Evolutionary conservation across 1,140 invertebrate genomes (phyloP), one percentile per base, ranked within the genome.

Genomic region (Danaus melanippus): DNA sequence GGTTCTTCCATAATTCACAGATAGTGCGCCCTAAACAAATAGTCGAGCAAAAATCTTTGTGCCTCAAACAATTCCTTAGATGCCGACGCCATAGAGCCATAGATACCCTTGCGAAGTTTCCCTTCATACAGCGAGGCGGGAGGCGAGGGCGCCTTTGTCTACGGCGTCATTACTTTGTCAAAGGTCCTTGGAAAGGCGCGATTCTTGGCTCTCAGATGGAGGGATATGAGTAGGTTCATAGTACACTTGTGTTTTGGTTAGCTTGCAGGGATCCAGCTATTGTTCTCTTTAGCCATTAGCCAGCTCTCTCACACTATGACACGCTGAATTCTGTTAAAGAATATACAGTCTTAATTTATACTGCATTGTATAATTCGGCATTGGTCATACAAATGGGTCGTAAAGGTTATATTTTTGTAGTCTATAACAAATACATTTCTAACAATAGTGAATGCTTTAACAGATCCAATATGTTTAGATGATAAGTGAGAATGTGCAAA

Each of bases 101-200:
- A 64, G 67, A 65, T 66, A 70, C 69, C 67, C 63, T 70, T 50
- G 60, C 49, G 21, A 32, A 32, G 55, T 46, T 46, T 48, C 17
- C 49, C 49, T 46, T 51, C 12, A 53, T 55, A 46, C 58, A 67
- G 21, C 21, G 21, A 32, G 21, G 21, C 6, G 67, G 46, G 59
- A 60, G 51, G 64, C 50, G 53, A 45, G 62, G 49, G 39, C 48
- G 50, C 53, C 69, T 75, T 78, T 80, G 71, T 80, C 74, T 75
- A 46, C 60, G 54, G 63, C 77, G 71, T 78, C 77, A 78, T 76
- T 78, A 80, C 77, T 80, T 80, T 77, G 77, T 78, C 77, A 80
- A 74, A 80, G 75, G 77, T 78, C 75, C 75, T 76, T 65, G 56
- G 62, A 54, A 58, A 66, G 66, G 61, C 66, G 71, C 63, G 67